Base-by-base conservation (phyloP, 2,888 invertebrate species). In the Acronicta alni region DNA sequence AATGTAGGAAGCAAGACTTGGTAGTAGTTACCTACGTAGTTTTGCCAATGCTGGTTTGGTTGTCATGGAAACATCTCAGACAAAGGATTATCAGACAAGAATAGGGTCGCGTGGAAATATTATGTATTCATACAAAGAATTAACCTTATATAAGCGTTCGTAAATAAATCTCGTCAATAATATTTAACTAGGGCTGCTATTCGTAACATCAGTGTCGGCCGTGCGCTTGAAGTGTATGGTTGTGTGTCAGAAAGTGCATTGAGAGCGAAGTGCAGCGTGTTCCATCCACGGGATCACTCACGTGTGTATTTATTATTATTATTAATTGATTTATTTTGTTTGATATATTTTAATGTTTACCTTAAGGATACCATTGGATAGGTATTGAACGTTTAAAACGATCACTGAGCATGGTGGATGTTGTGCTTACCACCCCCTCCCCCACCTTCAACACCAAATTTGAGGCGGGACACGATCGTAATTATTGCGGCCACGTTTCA, bases 211-310 rank as follows among this genome's bases (percentile, higher is more conserved):
- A 73, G 70, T 62, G 52, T 57, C 23, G 53, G 41, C 52, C 52
- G 59, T 65, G 55, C 57, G 59, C 54, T 64, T 43, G 57, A 47
- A 52, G 61, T 42, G 62, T 54, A 52, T 58, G 69, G 66, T 62
- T 73, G 66, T 73, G 66, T 72, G 57, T 67, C 55, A 54, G 56
- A 53, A 62, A 73, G 20, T 62, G 59, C 67, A 72, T 53, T 30
- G 37, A 43, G 37, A 9, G 37, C 15, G 30, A 41, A 35, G 48
- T 38, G 58, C 52, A 49, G 17, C 47, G 30, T 37, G 37, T 53
- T 32, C 32, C 56, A 65, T 58, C 35, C 44, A 60, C 42, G 17
- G 7, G 45, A 20, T 16, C 46, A 46, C n/a, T 49, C 35, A 32
- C 48, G 55, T 66, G 51, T 55, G 46, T 59, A 60, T 66, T 53